Percentiles rank a stretch among this genome's conserved stretches.
These are phyloP conservation scores for Petrocephalus zakoni DNA, from an alignment of 2,113 vertebrate species.

Conservation along the genomic window DNA sequence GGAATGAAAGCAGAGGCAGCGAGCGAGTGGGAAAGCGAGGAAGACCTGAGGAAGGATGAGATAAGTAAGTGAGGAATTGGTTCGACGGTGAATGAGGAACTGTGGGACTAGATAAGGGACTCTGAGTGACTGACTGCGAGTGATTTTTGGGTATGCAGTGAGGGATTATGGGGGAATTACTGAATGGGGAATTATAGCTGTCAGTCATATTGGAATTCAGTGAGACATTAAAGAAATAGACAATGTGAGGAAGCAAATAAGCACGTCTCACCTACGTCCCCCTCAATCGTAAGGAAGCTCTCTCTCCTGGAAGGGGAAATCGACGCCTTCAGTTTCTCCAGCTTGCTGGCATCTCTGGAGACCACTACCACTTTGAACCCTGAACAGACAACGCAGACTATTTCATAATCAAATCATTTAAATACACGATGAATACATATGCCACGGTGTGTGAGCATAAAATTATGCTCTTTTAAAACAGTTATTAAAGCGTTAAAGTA, in stretches of 20 bases:
- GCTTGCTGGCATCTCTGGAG: slow-evolving; percentile 60
- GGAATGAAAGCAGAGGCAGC: not conserved
- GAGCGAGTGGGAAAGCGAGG: not conserved
- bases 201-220: not conserved
- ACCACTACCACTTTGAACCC: slow-evolving; percentile 71
- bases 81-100: not conserved
- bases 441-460: not conserved
- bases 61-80: not conserved
- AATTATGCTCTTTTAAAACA: not conserved
- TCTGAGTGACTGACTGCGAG: not conserved
- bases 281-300: slow-evolving; percentile 64
- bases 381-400: slow-evolving; percentile 14
- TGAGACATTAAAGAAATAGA: not conserved
- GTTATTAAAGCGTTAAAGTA: not conserved
- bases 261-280: slow-evolving; percentile 64
- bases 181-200: not conserved
- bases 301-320: slow-evolving; percentile 53
- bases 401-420: not conserved
- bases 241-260: not conserved
- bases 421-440: not conserved
- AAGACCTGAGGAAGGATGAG: not conserved
- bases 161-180: not conserved
- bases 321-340: slow-evolving; percentile 61
- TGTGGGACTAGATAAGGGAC: not conserved
- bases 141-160: not conserved